Conservation (phyloP, 2,888 invertebrate species). For the Nemurella pictetii region DNA sequence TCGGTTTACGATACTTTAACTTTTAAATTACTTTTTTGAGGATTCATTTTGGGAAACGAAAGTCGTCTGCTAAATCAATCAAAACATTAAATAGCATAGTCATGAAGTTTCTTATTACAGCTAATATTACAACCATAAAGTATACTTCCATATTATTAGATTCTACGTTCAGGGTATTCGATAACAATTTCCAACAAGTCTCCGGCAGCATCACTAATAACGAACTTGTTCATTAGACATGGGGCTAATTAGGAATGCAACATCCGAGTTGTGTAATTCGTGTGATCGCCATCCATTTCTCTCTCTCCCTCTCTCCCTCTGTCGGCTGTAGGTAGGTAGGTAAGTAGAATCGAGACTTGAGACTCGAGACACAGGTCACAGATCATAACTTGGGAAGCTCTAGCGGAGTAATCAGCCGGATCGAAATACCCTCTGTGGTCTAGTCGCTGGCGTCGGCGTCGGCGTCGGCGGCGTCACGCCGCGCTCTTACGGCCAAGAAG, state of each 20-base stretch:
- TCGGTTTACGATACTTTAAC: background rate
- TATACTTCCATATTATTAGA: background rate
- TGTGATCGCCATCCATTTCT: background rate
- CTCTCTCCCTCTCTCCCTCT: background rate
- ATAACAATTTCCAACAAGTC: background rate
- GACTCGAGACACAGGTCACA: slow-evolving; percentile 16
- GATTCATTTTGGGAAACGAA: background rate
- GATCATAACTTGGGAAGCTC: slow-evolving; percentile 18
- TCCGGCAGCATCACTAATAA: background rate
- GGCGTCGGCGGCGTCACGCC: background rate
- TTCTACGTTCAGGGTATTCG: background rate
- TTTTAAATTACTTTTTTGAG: background rate
- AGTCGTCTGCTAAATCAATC: too few relatives aligned
- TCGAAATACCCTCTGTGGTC: slow-evolving; percentile 8
- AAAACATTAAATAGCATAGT: background rate
- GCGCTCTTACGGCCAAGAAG: background rate
- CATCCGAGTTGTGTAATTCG: background rate
- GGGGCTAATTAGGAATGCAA: background rate
- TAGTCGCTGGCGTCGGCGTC: background rate
- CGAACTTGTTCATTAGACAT: background rate
- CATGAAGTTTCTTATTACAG: background rate
- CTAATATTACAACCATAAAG: background rate
- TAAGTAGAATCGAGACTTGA: background rate
- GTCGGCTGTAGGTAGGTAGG: too few relatives aligned
- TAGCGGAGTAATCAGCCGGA: slow-evolving; percentile 18